phyloP scores from a whole-genome alignment of 1,140 invertebrate species.

The Brachionus rotundiformis region DNA sequence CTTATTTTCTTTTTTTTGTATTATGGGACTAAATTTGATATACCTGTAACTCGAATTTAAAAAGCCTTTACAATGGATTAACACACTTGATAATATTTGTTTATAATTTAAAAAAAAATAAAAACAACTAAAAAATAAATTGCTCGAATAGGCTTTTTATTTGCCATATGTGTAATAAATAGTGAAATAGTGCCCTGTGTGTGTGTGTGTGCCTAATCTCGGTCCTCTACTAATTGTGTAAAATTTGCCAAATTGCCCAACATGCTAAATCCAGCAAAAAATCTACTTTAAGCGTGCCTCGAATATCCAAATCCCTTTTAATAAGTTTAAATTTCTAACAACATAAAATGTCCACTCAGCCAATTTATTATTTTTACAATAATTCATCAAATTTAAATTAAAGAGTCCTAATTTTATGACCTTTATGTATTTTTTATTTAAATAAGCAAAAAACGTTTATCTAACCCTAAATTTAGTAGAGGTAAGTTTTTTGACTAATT shows the following conservation, averaged over 20 bases:
- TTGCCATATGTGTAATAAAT: slow-evolving; percentile 1
- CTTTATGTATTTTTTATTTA: slow-evolving; percentile 9
- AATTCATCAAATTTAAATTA: background rate
- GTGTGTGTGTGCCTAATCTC: background rate
- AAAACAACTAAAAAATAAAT: background rate
- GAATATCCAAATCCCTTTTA: slow-evolving; percentile 35
- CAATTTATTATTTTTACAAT: slow-evolving; percentile 19
- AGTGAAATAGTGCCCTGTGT: background rate
- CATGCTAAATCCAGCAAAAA: slow-evolving; percentile 1
- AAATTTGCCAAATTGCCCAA: slow-evolving; percentile 3
- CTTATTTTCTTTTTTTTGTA: background rate
- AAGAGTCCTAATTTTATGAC: slow-evolving; percentile 26
- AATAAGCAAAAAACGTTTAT: slow-evolving; percentile 11
- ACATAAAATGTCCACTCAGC: slow-evolving; percentile 40
- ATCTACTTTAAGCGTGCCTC: background rate
- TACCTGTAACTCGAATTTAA: slow-evolving; percentile 43
- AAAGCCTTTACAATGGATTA: slow-evolving; percentile 28
- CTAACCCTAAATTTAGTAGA: background rate
- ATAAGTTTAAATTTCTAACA: slow-evolving; percentile 32
- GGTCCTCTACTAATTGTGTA: slow-evolving; percentile 2
- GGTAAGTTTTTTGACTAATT: background rate
- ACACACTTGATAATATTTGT: slow-evolving; percentile 47
- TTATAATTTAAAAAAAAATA: slow-evolving; percentile 29
- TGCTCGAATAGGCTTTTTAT: background rate
- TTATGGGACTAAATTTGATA: slow-evolving; percentile 18